A percentile compares a stretch with the other conserved stretches of the same genome.
phyloP scores from a whole-genome alignment of 2,888 invertebrate genomes.

The Yponomeuta cagnagella region DNA sequence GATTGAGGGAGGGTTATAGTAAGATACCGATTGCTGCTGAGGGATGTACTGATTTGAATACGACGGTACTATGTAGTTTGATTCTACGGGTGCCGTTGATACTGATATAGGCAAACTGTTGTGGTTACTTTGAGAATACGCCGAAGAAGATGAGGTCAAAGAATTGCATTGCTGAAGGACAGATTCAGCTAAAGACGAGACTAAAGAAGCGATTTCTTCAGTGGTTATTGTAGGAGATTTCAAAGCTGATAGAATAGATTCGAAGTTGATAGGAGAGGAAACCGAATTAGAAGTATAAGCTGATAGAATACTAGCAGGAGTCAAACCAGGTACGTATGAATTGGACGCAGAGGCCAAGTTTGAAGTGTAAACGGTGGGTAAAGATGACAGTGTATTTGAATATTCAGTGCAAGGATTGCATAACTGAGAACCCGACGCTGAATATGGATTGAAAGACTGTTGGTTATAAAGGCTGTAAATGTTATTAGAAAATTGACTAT shows the following conservation, averaged over 20 bases:
- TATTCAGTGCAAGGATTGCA: background rate
- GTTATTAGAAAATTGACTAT: background rate
- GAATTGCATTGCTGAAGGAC: background rate
- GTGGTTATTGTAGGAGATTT: background rate
- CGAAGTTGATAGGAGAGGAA: background rate
- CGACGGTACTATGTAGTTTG: background rate
- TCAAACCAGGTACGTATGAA: background rate
- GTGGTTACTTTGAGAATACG: background rate
- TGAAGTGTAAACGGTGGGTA: background rate
- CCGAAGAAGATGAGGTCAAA: background rate
- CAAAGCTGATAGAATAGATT: background rate
- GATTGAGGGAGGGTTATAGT: background rate
- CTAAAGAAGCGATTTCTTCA: background rate
- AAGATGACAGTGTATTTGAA: background rate
- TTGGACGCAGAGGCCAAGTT: background rate
- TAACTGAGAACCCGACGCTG: background rate
- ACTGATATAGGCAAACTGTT: background rate
- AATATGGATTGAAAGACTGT: background rate
- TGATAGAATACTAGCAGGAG: background rate
- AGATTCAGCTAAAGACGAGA: background rate
- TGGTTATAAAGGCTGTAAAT: background rate
- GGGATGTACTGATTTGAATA: background rate
- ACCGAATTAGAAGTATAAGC: background rate
- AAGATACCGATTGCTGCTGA: background rate
- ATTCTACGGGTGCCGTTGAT: background rate